Conservation (phyloP, 2,797 vertebrate species). For the Apogon talboti region DNA sequence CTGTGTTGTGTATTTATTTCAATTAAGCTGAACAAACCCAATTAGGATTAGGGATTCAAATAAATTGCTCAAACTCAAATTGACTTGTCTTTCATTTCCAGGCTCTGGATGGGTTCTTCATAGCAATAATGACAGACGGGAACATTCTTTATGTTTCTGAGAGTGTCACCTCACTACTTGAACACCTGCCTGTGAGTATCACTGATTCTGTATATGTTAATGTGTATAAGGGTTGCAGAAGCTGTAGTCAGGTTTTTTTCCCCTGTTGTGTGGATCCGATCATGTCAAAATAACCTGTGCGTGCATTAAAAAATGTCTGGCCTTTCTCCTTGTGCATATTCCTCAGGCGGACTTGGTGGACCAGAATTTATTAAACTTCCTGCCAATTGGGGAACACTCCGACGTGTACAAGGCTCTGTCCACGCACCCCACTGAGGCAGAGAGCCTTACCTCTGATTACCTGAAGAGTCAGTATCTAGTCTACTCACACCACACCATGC, state of each 20-base stretch:
- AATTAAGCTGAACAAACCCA: background rate
- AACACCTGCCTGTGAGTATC: constrained; percentile 97
- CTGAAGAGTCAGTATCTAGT: constrained; percentile 87
- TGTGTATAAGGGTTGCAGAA: too few species aligned
- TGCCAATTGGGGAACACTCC: constrained; percentile 94
- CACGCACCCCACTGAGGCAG: constrained; percentile 90
- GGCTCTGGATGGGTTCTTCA: constrained; percentile 98
- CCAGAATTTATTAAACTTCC: constrained; percentile 98
- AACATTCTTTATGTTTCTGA: constrained; percentile 99
- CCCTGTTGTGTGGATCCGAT: constrained; percentile 7
- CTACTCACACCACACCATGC: constrained; percentile 2
- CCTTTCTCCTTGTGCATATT: background rate
- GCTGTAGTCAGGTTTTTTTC: background rate
- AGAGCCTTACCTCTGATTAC: constrained; percentile 91
- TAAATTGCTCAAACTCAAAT: background rate
- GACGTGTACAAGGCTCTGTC: constrained; percentile 96
- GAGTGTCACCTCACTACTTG: constrained; percentile 95
- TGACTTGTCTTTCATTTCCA: constrained; percentile 57
- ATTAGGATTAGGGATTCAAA: background rate
- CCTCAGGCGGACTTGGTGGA: constrained; percentile 92
- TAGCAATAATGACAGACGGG: constrained; percentile 97
- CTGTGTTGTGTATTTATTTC: constrained; percentile 17
- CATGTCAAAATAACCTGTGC: constrained; percentile 5
- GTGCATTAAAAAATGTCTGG: background rate
- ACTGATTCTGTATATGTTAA: too few species aligned